Evolutionary conservation across 2,888 invertebrate genomes (phyloP), one percentile per base, ranked within the genome.

Genomic region (Lasioglossum malachurum): DNA sequence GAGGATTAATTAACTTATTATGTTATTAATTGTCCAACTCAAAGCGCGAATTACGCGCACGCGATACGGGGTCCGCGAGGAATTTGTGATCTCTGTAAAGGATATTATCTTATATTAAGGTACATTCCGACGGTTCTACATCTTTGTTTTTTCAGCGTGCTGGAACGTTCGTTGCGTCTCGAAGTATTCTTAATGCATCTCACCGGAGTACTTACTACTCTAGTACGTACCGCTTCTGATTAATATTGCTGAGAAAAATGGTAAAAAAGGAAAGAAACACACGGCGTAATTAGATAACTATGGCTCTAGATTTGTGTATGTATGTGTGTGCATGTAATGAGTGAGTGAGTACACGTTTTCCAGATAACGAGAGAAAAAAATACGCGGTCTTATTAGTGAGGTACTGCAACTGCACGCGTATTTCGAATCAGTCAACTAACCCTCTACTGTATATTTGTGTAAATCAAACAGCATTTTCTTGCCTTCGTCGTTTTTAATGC

Each of bases 91-190:
- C 76, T 71, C 69, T 67, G 31, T 53, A 12, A 57, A 46, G 83
- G 80, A 89, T 79, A 78, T 77, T 89, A 89, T 87, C 88, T 91
- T 91, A 91, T 83, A 88, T 91, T 88, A 86, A 91, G 83, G 84
- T 90, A 91, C 89, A 91, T 91, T 91, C 91, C 89, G 77, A 72
- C 75, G 75, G 75, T 83, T 89, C 74, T 78, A 72, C 74, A 69
- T 46, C 69, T 86, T 80, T 86, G 75, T 80, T 85, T 80, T 85
- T 84, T 80, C 78, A n/a, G 4, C n/a, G 75, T 31, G 35, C 74
- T 83, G 64, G 69, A 77, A 80, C 57, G 27, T 81, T 80, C 57
- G 64, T 87, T 76, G 71, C 46, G 75, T 83, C 88, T 85, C 75
- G 31, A 90, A 86, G 82, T 89, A 90, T 91, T 91, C 84, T 89